Base-by-base conservation (phyloP, 2,888 invertebrate genomes). In the Camponotus fellah region DNA sequence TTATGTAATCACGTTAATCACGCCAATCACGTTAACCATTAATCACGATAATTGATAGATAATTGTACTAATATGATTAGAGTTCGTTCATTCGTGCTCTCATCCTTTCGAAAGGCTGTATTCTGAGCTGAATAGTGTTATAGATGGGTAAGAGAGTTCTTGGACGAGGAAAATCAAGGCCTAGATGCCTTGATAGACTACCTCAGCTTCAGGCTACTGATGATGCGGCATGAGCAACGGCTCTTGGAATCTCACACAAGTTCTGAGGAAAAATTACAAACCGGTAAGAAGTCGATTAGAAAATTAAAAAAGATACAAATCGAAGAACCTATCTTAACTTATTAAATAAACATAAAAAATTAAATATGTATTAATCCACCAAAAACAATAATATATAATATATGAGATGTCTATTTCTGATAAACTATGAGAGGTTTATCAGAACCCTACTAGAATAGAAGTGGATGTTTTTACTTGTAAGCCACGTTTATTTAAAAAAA, bases 141-240 rank as follows among this genome's bases (percentile, higher is more conserved):
- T 95, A 99, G 99, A 96, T 99, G 99, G 99, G 99, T 99, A 80
- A 97, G 99, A 92, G 99, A 99, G 95, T 99, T 99, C 95, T 96
- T 99, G 86, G 98, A 99, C 95, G 98, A 99, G 92, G 97, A 98
- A 91, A 99, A 99, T 95, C 97, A 98, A 94, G 99, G 99, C 21
- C 95, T 99, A 90, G 99, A 99, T 95, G 98, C 99, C 87, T 96
- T 99, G 90, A 98, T 99, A 92, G 99, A 99, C 95, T 99, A 99
- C 96, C 97, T 99, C 92, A 98, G 98, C 96, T 98, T 98, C 96
- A 96, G 99, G 92, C 96, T 98, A 94, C 97, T 98, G 94, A 98
- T 99, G 98, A 98, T 99, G 98, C 96, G 98, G 91, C 98, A 98
- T 94, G 98, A 98, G 94, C 98, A 98, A 95, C 96, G 97, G 90